Base-by-base conservation (phyloP, 1,140 invertebrate genomes). In the Dendroctonus valens region DNA sequence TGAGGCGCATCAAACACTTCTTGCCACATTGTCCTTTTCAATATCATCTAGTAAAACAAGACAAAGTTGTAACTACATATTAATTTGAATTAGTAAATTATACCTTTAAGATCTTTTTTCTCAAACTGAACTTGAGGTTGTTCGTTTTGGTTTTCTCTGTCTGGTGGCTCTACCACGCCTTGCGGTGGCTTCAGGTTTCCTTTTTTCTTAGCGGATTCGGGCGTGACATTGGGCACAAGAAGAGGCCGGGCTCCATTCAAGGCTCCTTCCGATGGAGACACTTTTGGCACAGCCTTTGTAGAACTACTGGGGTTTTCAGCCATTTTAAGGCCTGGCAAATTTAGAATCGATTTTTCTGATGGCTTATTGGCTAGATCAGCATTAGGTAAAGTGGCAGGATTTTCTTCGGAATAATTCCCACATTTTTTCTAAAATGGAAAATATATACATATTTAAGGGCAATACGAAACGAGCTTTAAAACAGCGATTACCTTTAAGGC, bases 11-110 rank as follows among this genome's bases (percentile, higher is more conserved):
- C 77, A 42, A 76, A 71, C 5, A 70, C 70, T 72, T 77, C 74
- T 40, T 75, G 69, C 76, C 8, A 51, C 72, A 59, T 78, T 76
- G 51, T 78, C 76, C 38, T 74, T 74, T 40, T 77, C 73, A 26
- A 55, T 57, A 11, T 72, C 73, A 40, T 77, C 73, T 38, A 44
- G 58, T 14, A 65, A 71, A 68, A 38, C 70, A 71, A 52, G 63
- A 67, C 5, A 48, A 48, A 48, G 14, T 26, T 26, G 26, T 6
- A 12, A 52, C 5, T 14, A 9, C 3, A 52, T 0, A 9, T 26
- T 26, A 5, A 52, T 9, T 52, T 52, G 9, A 14, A 14, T 8
- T 6, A 52, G 37, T 15, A 12, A 7, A 52, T 5, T 9, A 0
- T 15, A 52, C 50, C 50, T 55, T 55, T 39, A 9, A 46, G 12